Evolutionary conservation across 2,888 invertebrate genomes (phyloP).

Genomic region (Pandemis cinnamomeana): DNA sequence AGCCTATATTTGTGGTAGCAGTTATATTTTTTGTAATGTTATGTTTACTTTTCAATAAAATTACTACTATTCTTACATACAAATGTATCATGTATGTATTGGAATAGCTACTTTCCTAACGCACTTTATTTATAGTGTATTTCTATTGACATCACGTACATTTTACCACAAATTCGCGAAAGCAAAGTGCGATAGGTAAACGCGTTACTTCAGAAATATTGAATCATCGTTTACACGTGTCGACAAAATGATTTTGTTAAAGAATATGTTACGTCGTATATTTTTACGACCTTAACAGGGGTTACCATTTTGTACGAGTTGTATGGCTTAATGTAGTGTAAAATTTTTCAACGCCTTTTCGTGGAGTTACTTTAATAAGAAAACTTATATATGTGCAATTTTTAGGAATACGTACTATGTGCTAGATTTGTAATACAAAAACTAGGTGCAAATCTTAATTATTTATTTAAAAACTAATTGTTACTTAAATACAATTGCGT

Average conservation of each 20-base stretch:
- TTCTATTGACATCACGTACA: constrained; percentile 38
- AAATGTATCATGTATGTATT: neutral
- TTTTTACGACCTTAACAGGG: constrained; percentile 55
- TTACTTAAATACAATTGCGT: too few relatives aligned
- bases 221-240: constrained; percentile 48
- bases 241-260: constrained; percentile 50
- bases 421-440: too few relatives aligned
- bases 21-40: too few relatives aligned
- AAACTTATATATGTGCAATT: neutral
- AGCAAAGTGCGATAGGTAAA: constrained; percentile 43
- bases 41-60: too few relatives aligned
- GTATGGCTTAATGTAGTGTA: constrained; percentile 29
- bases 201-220: constrained; percentile 40
- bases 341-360: constrained; percentile 17
- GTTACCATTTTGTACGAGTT: constrained; percentile 20
- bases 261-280: constrained; percentile 50
- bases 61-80: neutral
- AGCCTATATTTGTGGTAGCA: too few relatives aligned
- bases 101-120: constrained; percentile 9
- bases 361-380: neutral
- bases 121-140: constrained; percentile 25
- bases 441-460: too few relatives aligned
- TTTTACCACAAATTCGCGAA: constrained; percentile 32
- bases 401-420: too few relatives aligned
- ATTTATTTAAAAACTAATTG: too few relatives aligned